Conservation (phyloP, 2,797 vertebrate species). For the Melanotaenia nigrans region DNA sequence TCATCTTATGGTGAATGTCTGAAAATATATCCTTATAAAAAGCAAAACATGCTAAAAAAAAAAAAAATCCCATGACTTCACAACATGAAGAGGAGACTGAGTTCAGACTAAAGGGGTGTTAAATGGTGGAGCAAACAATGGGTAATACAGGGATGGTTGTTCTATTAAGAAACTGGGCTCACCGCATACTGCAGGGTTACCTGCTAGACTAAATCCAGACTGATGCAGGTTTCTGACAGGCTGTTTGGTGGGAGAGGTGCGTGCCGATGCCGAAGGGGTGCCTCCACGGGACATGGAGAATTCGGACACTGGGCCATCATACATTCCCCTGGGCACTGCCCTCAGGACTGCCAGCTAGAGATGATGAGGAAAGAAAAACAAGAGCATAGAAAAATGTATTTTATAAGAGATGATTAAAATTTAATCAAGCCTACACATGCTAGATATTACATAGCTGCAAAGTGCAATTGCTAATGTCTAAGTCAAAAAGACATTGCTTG, state of each 20-base stretch:
- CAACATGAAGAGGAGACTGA: constrained; percentile 9
- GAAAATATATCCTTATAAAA: constrained; percentile 11
- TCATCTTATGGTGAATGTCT: background rate
- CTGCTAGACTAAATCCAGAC: constrained; percentile 95
- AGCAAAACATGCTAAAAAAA: background rate
- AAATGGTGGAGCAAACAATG: background rate
- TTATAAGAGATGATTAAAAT: constrained; percentile 4
- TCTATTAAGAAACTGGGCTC: constrained; percentile 59
- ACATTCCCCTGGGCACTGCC: constrained; percentile 95
- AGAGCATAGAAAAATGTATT: background rate
- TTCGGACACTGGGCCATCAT: constrained; percentile 95
- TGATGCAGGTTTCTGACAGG: constrained; percentile 95
- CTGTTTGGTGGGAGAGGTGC: constrained; percentile 93
- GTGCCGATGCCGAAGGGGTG: constrained; percentile 91
- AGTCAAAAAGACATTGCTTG: constrained; percentile 41
- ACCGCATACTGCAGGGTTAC: constrained; percentile 80
- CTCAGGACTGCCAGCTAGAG: constrained; percentile 91
- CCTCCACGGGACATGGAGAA: constrained; percentile 93
- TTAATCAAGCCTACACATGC: constrained; percentile 33
- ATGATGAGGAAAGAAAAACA: background rate
- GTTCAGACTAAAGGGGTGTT: background rate
- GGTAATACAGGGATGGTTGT: background rate
- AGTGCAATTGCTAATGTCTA: constrained; percentile 38
- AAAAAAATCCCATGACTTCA: constrained; percentile 4
- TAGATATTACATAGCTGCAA: constrained; percentile 46